Evolutionary conservation across 1,140 invertebrate species (phyloP), one percentile per base, ranked within the genome.

Genomic region (Drosophila erecta): DNA sequence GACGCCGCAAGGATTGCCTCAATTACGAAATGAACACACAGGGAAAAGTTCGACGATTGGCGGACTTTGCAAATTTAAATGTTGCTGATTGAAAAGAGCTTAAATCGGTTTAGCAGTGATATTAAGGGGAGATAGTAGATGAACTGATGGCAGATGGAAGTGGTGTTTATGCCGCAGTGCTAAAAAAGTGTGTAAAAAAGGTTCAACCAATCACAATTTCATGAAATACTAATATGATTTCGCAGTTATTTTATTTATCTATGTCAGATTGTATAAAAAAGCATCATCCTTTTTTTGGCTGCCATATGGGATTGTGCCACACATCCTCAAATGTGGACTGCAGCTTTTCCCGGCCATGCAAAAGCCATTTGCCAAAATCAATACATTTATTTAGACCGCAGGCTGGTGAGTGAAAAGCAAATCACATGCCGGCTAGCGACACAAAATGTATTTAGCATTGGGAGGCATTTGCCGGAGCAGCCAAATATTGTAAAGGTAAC

Each of bases 291-390:
- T 30, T 61, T 76, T 60, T 59, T 54, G 41, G 57, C 47, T 20
- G 5, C 33, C 27, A 49, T 38, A 53, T 57, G 51, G 54, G 60
- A 57, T 67, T 78, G 79, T 41, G 54, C 57, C 79, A 74, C 57
- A 73, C 59, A 43, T 43, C 40, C n/a, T 11, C 22, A 40, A 47
- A 33, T 66, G 17, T 20, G 40, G 22, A 22, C n/a, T 24, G 38
- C 12, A 6, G 59, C 7, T 22, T 70, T 66, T 67, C 51, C 17
- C 12, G 15, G 62, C 59, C 35, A 47, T 57, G 80, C 58, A 87
- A 83, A 86, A 87, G 79, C 84, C 79, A 87, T 89, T 87, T 87
- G 69, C 43, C 70, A 87, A 87, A 86, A 89, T 87, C 83, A 87
- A 87, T 87, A 87, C 79, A 87, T 87, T 87, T 86, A 79, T 83